Base-by-base conservation (phyloP, 2,113 vertebrate species). In the Alligator sinensis region DNA sequence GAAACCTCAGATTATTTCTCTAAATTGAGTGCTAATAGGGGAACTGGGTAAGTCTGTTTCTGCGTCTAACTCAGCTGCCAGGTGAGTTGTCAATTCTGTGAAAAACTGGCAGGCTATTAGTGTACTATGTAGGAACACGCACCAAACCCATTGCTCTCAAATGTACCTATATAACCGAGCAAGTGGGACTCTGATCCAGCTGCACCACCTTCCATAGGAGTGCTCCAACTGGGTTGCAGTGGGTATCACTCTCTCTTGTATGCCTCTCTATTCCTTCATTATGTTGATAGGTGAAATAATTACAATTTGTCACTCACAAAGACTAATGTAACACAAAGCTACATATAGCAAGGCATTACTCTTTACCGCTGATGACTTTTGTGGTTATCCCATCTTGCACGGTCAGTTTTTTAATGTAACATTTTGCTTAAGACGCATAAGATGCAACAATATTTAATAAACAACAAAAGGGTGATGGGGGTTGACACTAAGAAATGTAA, bases 1-100 rank as follows among this genome's bases (percentile, higher is more conserved):
- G 58, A 82, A 90, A 83, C 2, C 57, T 95, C 47, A 47, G 94
- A 89, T 95, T 85, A 85, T 91, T 88, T 92, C 68, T 90, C 59
- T 74, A 89, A 91, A 88, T 60, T 0, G 8, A 30, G 85, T 78
- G 66, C 75, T 78, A 68, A 84, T 62, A 77, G 85, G 19, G 34
- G 54, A 87, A 63, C 18, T 24, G 34, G 68, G 59, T 57, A 72
- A 63, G 57, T 84, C 78, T 91, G 0, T 91, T 86, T 80, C 24
- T 3, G 16, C 34, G 18, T 59, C 55, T 59, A 62, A 77, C 47
- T 93, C 62, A 47, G 66, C 38, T 62, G 11, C 66, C 47, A 63
- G 79, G 84, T 82, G 78, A 88, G 21, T 25, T 90, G 78, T 82
- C 47, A 59, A 25, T 90, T 7, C 19, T 3, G 0, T n/a, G 59